phyloP scores from a whole-genome alignment of 2,113 vertebrate genomes.

The Gopherus evgoodei region DNA sequence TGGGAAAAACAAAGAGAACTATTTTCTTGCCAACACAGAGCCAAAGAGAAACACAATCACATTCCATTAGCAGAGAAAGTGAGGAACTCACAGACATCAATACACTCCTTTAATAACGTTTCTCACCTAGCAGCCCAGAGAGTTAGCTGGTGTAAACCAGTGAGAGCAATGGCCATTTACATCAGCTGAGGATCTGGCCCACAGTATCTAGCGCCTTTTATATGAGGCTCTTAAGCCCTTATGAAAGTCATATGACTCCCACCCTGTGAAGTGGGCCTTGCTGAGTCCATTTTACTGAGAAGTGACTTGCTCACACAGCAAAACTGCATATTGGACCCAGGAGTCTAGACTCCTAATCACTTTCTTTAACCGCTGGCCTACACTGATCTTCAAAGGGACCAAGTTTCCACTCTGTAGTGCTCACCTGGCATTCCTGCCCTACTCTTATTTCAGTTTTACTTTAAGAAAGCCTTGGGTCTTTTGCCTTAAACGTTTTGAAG shows the following conservation, averaged over 20 bases:
- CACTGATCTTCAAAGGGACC: neutral
- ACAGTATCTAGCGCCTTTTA: neutral
- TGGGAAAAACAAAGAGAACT: neutral
- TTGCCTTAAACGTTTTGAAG: rapidly evolving
- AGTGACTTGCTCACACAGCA: neutral
- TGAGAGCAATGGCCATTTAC: neutral
- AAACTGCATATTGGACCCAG: neutral
- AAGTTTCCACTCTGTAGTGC: neutral
- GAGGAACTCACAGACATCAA: neutral
- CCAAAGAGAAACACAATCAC: neutral
- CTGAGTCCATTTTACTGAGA: neutral
- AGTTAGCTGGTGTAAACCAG: rapidly evolving
- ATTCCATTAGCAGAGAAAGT: neutral
- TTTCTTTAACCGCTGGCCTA: neutral
- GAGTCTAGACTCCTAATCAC: rapidly evolving
- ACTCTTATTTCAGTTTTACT: neutral
- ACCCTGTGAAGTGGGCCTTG: neutral
- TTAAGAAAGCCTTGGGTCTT: neutral
- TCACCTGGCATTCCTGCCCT: neutral
- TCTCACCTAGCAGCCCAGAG: neutral
- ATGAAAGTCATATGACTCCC: neutral
- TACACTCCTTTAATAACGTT: rapidly evolving
- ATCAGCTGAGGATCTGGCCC: neutral
- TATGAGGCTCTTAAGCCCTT: neutral
- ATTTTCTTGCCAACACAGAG: rapidly evolving